A percentile compares a stretch with the other conserved stretches of the same genome.
phyloP scores from a whole-genome alignment of 2,797 vertebrate species.

The Premnoplex brunnescens region DNA sequence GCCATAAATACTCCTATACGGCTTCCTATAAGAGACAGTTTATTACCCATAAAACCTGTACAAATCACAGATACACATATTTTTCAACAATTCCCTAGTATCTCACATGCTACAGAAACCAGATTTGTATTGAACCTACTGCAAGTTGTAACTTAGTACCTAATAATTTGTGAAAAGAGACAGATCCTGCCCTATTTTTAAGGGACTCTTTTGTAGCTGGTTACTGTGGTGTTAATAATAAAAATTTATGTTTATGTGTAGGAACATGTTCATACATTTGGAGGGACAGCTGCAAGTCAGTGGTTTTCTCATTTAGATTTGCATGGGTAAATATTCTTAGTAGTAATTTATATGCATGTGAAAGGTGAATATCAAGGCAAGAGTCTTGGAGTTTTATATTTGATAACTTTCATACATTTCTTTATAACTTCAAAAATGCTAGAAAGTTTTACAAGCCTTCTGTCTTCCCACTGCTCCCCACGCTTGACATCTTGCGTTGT shows the following conservation, averaged over 20 bases:
- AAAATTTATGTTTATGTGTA: not conserved
- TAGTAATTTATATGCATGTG: not conserved
- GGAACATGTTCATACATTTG: not conserved
- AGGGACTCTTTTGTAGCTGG: not conserved
- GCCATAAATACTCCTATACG: not conserved
- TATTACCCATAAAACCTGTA: not conserved
- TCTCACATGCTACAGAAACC: not conserved
- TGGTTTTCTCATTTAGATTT: not conserved
- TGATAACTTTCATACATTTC: not conserved
- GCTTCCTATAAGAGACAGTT: not conserved
- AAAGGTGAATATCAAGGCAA: not conserved
- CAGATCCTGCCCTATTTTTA: not conserved
- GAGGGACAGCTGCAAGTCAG: not conserved
- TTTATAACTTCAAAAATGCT: not conserved
- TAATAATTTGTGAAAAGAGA: not conserved
- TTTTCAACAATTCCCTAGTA: not conserved
- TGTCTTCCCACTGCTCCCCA: rapidly evolving
- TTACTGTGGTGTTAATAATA: not conserved
- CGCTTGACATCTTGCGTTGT: not conserved
- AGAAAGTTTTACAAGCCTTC: not conserved
- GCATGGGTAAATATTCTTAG: not conserved
- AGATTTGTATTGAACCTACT: not conserved
- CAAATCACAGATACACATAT: not conserved
- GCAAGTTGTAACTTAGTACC: not conserved
- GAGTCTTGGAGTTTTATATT: not conserved